phyloP scores from a whole-genome alignment of 2,888 invertebrate genomes.

The Protodeltote pygarga region DNA sequence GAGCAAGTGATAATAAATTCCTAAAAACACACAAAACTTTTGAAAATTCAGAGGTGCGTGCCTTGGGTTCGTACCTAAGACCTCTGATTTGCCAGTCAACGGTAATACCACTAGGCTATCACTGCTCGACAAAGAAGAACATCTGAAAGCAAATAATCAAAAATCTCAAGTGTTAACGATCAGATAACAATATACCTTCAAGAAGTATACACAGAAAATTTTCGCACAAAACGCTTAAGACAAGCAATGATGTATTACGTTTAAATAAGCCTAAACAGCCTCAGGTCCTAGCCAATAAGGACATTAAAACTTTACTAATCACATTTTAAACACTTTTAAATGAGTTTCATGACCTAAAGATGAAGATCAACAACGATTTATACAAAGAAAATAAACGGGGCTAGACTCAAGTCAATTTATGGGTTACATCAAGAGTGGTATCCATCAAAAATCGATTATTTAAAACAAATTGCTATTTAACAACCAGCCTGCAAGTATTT shows the following conservation, averaged over 20 bases:
- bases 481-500: slow-evolving; percentile 53
- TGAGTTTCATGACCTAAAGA: slow-evolving; percentile 50
- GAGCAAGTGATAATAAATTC: too few species aligned
- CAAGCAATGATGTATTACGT: slow-evolving; percentile 38
- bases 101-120: too few species aligned
- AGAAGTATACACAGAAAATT: slow-evolving; percentile 7
- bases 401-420: slow-evolving; percentile 32
- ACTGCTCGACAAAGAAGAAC: too few species aligned
- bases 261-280: slow-evolving; percentile 29
- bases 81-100: too few species aligned
- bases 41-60: too few species aligned
- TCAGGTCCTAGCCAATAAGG: slow-evolving; percentile 34
- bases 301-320: slow-evolving; percentile 47
- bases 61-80: too few species aligned
- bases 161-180: background rate
- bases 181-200: slow-evolving; percentile 1
- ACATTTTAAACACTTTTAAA: slow-evolving; percentile 62
- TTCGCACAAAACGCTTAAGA: slow-evolving; percentile 1
- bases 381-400: slow-evolving; percentile 32
- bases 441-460: slow-evolving; percentile 83
- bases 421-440: slow-evolving; percentile 41
- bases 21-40: too few species aligned
- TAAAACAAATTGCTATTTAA: slow-evolving; percentile 76
- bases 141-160: background rate
- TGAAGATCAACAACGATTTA: slow-evolving; percentile 40